Evolutionary conservation across 2,888 invertebrate genomes (phyloP), one percentile per base, ranked within the genome.

Genomic region (Scaeva pyrastri): DNA sequence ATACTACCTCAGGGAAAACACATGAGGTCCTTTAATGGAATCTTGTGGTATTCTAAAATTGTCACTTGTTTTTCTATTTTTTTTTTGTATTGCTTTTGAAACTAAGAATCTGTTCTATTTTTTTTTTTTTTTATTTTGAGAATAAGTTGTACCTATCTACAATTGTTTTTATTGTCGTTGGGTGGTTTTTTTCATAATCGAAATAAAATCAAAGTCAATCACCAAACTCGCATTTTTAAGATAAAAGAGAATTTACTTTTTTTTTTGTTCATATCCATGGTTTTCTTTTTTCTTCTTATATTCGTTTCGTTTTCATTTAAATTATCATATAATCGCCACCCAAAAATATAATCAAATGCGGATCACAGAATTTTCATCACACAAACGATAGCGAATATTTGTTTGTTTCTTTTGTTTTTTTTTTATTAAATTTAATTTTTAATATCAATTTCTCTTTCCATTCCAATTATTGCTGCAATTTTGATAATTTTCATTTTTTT

Each of bases 351-450:
- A 88, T 88, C 86, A 86, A 86, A 86, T 86, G 86, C 90, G 91
- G 90, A 92, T 92, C 92, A 92, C 92, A 92, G 92, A 92, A 92
- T 91, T 91, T 91, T 90, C 91, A 91, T 92, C 91, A 92, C 92
- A 92, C 92, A 92, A 91, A 92, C 90, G 90, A 91, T 89, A 89
- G 88, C 88, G 88, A 89, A 88, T 88, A 87, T 88, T 88, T 88
- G 71, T 78, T 70, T 70, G 55, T 50, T 68, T 14, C n/a, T n/a
- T n/a, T n/a, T n/a, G n/a, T n/a, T n/a, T n/a, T n/a, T n/a, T n/a
- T n/a, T n/a, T n/a, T n/a, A n/a, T n/a, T 50, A 64, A 31, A 26
- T 45, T 45, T 41, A 39, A 55, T 12, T 52, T 45, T 52, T 31
- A 39, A 39, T 52, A 71, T 77, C 58, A 77, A 19, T 16, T 48